Evolutionary conservation across 2,113 vertebrate genomes (phyloP), one percentile per base, ranked within the genome.

Genomic region (Malurus melanocephalus): DNA sequence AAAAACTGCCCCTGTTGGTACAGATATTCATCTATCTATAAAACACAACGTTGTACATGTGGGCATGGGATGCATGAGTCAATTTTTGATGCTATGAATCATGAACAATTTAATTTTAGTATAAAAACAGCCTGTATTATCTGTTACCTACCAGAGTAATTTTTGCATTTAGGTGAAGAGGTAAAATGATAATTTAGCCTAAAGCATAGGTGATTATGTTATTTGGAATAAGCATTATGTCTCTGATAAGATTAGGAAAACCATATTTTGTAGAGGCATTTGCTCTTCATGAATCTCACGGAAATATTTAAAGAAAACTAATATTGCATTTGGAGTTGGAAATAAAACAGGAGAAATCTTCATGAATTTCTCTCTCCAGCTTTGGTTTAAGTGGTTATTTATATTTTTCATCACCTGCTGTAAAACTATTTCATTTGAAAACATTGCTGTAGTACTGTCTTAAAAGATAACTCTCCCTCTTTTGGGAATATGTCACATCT

Each of bases 11-110:
- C n/a, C 32, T 3, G 1, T 59, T 87, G 69, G 49, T 66, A 80
- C 11, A 56, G 45, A 35, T 33, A 35, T 16, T 17, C 0, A 16
- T 49, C 24, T 65, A 2, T 28, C 22, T 52, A 21, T 32, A 74
- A 80, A 89, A 49, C 45, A 80, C 40, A 77, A 33, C 0, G 0
- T 49, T 28, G 38, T n/a, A 42, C 30, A 21, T 0, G 2, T 45
- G 42, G n/a, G 81, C 62, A 75, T 73, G 27, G 69, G 64, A 64
- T n/a, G 43, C 11, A 17, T 14, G 28, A 87, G 12, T 55, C 67
- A 79, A 40, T 61, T 85, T 88, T 51, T 68, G 66, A 93, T 85
- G 65, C 43, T 83, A 67, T 55, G 80, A 93, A 87, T 87, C 7
- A 4, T 2, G 13, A 80, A 62, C 19, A 40, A 56, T 26, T 67